Conservation (phyloP, 2,113 vertebrate species). For the Rattus norvegicus region GRCr8 NC_086040.1:17105001-17105500, state of each 20-base stretch:
- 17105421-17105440: constrained; percentile 28
- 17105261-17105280: constrained; percentile 76
- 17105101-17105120: constrained; percentile 55
- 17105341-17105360: constrained; percentile 54
- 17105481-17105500: constrained; percentile 52
- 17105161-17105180: constrained; percentile 65
- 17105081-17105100: constrained; percentile 56
- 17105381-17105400: constrained; percentile 19
- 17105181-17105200: constrained; percentile 67
- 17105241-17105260: constrained; percentile 55
- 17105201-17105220: constrained; percentile 65
- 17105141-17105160: constrained; percentile 62
- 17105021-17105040: constrained; percentile 89
- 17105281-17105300: constrained; percentile 39
- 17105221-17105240: constrained; percentile 75
- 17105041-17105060: constrained; percentile 85
- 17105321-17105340: constrained; percentile 62
- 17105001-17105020: constrained; percentile 98
- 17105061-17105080: constrained; percentile 19
- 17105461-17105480: constrained; percentile 44
- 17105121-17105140: constrained; percentile 55
- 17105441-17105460: constrained; percentile 43
- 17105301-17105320: constrained; percentile 42
- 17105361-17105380: constrained; percentile 63
- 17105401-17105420: constrained; percentile 13